Conservation (phyloP, 2,113 vertebrate species). For the Ceuthmochares aereus region DNA sequence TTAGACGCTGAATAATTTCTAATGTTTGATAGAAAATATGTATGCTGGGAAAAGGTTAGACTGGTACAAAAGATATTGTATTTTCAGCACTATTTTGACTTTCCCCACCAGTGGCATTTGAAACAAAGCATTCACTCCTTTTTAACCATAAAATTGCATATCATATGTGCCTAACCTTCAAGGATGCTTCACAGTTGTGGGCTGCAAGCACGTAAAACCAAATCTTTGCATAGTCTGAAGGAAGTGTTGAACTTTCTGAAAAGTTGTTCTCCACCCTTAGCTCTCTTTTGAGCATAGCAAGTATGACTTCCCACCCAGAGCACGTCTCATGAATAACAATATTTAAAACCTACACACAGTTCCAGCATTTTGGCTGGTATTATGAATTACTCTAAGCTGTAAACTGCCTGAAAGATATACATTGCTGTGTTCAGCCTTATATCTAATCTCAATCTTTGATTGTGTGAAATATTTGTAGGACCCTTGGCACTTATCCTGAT, state of each 20-base stretch:
- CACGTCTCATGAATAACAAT: neutral
- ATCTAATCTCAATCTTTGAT: neutral
- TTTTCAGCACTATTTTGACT: too few species aligned
- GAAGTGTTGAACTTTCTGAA: too few species aligned
- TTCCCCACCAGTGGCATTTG: too few species aligned
- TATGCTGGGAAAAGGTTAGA: neutral
- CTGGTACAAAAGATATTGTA: neutral
- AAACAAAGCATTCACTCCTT: too few species aligned
- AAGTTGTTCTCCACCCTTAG: too few species aligned
- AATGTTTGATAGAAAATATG: neutral
- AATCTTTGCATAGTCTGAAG: too few species aligned
- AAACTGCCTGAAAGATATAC: neutral
- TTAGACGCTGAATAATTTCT: accelerated
- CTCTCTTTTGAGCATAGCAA: too few species aligned
- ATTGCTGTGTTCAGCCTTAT: neutral
- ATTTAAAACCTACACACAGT: accelerated
- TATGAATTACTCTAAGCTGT: neutral
- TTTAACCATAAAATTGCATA: too few species aligned
- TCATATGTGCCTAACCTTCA: too few species aligned
- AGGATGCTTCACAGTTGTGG: too few species aligned
- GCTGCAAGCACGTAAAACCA: too few species aligned
- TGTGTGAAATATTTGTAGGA: neutral
- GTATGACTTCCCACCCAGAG: neutral
- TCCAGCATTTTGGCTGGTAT: neutral
- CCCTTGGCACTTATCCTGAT: neutral